Conservation (phyloP, 2,797 vertebrate species). For the Syncerus caffer region DNA sequence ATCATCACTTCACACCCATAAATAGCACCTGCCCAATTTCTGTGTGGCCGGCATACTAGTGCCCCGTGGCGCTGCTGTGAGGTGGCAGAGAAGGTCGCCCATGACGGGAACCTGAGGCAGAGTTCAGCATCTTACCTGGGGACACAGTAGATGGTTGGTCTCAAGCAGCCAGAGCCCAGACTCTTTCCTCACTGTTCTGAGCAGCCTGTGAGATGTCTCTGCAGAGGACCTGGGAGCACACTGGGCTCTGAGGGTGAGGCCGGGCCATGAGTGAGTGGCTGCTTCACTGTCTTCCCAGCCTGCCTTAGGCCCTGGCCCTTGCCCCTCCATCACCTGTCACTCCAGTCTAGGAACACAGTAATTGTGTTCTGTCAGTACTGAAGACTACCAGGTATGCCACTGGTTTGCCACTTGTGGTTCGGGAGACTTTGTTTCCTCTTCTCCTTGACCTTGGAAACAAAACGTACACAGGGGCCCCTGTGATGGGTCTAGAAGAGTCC, state of each 20-base stretch:
- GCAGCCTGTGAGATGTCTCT: background rate
- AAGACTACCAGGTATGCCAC: background rate
- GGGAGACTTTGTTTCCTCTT: background rate
- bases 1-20: background rate
- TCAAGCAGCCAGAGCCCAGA: background rate
- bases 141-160: background rate
- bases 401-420: background rate
- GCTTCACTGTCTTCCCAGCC: background rate
- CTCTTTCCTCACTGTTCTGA: background rate
- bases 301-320: background rate
- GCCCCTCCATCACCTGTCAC: rapidly evolving
- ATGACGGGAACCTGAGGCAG: background rate
- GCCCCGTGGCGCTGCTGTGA: background rate
- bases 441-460: background rate
- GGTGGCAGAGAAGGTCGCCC: background rate
- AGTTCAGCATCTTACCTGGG: background rate
- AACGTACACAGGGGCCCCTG: background rate
- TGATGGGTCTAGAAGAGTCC: background rate
- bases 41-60: background rate
- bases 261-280: rapidly evolving
- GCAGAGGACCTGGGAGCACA: background rate
- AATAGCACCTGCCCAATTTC: background rate
- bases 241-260: background rate
- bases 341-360: background rate
- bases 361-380: background rate